Conservation (phyloP, 2,888 invertebrate species). For the Mechanitis mazaeus region DNA sequence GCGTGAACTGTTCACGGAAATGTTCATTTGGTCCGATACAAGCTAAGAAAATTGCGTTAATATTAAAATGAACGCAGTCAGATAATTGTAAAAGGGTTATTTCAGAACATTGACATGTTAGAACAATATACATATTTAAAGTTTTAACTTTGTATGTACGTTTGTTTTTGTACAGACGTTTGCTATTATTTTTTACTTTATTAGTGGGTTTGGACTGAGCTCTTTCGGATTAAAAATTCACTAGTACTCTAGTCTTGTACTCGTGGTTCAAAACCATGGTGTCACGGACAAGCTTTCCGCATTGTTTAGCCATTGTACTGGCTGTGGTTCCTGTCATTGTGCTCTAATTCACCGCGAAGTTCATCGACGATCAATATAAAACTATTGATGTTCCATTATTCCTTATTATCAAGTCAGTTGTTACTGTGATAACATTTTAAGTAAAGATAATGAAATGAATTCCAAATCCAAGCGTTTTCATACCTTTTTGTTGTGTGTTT, state of each 20-base stretch:
- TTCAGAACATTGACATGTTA: too few relatives aligned
- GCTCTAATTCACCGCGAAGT: conserved; percentile 65
- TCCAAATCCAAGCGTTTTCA: conserved; percentile 44
- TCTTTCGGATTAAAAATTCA: conserved; percentile 42
- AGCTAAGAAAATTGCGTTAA: too few relatives aligned
- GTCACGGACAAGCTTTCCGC: conserved; percentile 60
- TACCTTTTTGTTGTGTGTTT: conserved; percentile 43
- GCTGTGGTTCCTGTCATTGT: conserved; percentile 75
- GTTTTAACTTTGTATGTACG: too few relatives aligned
- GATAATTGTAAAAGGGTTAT: too few relatives aligned
- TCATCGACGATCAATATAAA: conserved; percentile 65
- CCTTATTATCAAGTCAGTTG: conserved; percentile 49
- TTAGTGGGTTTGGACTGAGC: conserved; percentile 49
- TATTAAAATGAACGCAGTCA: too few relatives aligned
- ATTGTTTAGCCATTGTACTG: conserved; percentile 56
- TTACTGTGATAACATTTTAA: conserved; percentile 39
- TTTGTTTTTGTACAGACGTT: too few relatives aligned
- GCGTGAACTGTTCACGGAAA: too few relatives aligned
- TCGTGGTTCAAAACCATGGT: conserved; percentile 51
- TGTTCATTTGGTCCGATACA: too few relatives aligned
- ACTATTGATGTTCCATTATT: conserved; percentile 50
- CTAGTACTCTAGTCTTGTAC: conserved; percentile 31
- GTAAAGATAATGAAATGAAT: conserved; percentile 54
- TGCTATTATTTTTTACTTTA: neutral
- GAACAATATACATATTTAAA: too few relatives aligned